Percentiles rank a stretch among this genome's conserved stretches.
These are phyloP conservation scores for Neoseiulus cucumeris DNA, from an alignment of 1,140 invertebrate species.

Conservation along the genomic window DNA sequence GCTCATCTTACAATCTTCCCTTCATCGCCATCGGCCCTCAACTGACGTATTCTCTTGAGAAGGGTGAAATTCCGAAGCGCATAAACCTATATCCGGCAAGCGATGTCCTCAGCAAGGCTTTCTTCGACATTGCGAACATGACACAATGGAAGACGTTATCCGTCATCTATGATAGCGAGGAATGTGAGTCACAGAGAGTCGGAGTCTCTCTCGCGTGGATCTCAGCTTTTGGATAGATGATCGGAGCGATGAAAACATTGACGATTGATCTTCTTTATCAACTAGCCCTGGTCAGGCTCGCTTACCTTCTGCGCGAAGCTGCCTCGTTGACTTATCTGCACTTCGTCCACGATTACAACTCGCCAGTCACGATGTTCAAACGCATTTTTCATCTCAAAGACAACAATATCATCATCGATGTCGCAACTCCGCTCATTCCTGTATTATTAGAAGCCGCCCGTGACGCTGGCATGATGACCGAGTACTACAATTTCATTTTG, in stretches of 20 bases:
- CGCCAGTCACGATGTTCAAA: not conserved
- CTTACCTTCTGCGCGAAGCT: not conserved
- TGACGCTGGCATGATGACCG: not conserved
- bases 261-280: too few relatives aligned
- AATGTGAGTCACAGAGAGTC: not conserved
- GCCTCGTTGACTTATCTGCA: not conserved
- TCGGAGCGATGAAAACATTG: not conserved
- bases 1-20: not conserved
- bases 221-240: too few relatives aligned
- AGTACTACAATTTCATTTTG: slow-evolving; percentile 2
- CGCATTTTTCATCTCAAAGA: not conserved
- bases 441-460: not conserved
- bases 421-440: not conserved
- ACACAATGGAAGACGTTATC: not conserved
- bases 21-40: not conserved
- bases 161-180: not conserved
- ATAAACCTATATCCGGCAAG: not conserved
- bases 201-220: too few relatives aligned
- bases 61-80: not conserved
- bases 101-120: not conserved
- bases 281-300: not conserved
- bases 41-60: not conserved
- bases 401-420: not conserved
- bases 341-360: not conserved
- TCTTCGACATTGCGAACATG: not conserved